A percentile compares a stretch with the other conserved stretches of the same genome.
These are phyloP conservation scores for Lamellibrachia luymesi DNA, from an alignment of 1,140 invertebrate genomes.

Conservation along the genomic window DNA sequence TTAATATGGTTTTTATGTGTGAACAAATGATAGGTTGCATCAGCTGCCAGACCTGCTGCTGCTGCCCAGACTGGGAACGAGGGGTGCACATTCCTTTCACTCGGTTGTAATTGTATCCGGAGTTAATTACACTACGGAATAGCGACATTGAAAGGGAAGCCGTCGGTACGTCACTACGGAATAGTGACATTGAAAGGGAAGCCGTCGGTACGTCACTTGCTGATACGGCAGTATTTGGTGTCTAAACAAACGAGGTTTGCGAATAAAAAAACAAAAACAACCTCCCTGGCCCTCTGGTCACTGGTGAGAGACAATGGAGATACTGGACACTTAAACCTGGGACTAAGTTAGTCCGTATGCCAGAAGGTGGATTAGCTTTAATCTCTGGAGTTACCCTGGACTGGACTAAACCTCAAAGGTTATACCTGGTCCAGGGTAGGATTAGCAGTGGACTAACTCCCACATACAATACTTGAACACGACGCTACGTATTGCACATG, in stretches of 20 bases:
- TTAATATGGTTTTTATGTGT: background rate
- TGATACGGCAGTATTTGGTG: background rate
- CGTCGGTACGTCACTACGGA: background rate
- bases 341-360: too few relatives aligned
- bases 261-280: background rate
- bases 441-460: too few relatives aligned
- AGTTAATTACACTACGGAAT: background rate
- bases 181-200: background rate
- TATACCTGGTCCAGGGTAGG: too few relatives aligned
- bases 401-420: too few relatives aligned
- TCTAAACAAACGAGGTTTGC: background rate
- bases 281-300: background rate
- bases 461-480: too few relatives aligned
- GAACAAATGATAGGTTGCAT: background rate
- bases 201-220: background rate
- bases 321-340: background rate
- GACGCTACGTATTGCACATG: too few relatives aligned
- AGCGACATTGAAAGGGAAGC: background rate
- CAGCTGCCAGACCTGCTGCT: too few relatives aligned
- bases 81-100: background rate
- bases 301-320: background rate
- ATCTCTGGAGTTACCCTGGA: too few relatives aligned
- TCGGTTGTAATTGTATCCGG: background rate
- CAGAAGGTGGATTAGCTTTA: too few relatives aligned
- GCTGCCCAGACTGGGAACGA: background rate